Conservation (phyloP, 2,888 invertebrate species). For the Xylocampa areola region DNA sequence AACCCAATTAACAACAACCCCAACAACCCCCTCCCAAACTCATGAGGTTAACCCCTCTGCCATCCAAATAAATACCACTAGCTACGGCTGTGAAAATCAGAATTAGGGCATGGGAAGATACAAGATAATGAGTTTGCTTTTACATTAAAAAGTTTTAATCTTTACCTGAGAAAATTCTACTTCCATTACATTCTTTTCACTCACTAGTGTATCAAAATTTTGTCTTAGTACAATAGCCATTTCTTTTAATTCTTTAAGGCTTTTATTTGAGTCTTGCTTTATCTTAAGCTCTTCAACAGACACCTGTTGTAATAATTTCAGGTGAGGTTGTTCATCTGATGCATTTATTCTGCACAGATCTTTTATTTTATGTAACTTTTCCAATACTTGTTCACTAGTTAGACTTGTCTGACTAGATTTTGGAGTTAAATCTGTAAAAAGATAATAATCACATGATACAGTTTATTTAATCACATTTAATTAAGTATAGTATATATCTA, state of each 20-base stretch:
- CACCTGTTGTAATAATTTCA: conserved; percentile 25
- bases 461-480: not conserved
- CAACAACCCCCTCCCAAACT: too few relatives aligned
- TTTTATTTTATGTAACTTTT: conserved; percentile 67
- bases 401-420: conserved; percentile 39
- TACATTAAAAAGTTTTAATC: not conserved
- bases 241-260: conserved; percentile 83
- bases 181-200: conserved; percentile 83
- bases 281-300: conserved; percentile 39
- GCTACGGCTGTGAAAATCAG: too few relatives aligned
- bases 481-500: not conserved
- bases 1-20: too few relatives aligned
- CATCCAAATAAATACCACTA: too few relatives aligned
- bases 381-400: conserved; percentile 64
- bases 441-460: not conserved
- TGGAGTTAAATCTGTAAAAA: conserved; percentile 41
- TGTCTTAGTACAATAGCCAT: conserved; percentile 78
- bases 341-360: conserved; percentile 58
- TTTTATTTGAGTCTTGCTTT: conserved; percentile 66
- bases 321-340: conserved; percentile 29
- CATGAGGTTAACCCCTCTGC: too few relatives aligned
- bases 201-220: conserved; percentile 79
- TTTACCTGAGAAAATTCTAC: conserved; percentile 81
- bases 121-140: not conserved
- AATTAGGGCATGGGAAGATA: too few relatives aligned